Conservation (phyloP, 2,888 invertebrate genomes). For the Xanthia togata region DNA sequence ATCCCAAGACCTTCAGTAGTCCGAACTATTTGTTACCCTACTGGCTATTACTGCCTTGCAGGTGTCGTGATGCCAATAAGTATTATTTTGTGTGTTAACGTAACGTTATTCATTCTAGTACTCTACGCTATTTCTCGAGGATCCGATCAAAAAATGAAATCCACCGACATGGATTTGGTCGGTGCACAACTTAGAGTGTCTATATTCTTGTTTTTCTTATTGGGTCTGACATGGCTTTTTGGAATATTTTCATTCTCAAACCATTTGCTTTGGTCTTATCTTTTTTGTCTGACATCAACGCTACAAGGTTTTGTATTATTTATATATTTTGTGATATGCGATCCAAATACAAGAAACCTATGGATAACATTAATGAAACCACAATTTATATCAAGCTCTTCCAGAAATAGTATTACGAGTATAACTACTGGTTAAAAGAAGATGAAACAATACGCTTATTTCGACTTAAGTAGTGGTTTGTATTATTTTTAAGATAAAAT, state of each 20-base stretch:
- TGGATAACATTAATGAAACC: slow-evolving; percentile 87
- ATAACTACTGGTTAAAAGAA: slow-evolving; percentile 68
- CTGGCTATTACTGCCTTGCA: slow-evolving; percentile 85
- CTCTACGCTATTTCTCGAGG: slow-evolving; percentile 88
- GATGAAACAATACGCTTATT: slow-evolving; percentile 33
- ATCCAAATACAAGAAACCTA: slow-evolving; percentile 88
- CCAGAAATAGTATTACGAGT: slow-evolving; percentile 82
- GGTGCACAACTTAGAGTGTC: slow-evolving; percentile 90
- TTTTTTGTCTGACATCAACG: slow-evolving; percentile 92
- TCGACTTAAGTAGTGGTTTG: background rate
- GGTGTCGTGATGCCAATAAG: slow-evolving; percentile 89
- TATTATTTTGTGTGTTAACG: slow-evolving; percentile 88
- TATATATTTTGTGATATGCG: slow-evolving; percentile 91
- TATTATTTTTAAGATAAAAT: background rate
- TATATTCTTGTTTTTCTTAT: slow-evolving; percentile 90
- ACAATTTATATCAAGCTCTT: slow-evolving; percentile 74
- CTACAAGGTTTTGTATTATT: slow-evolving; percentile 92
- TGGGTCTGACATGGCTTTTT: slow-evolving; percentile 92
- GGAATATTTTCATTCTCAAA: slow-evolving; percentile 89
- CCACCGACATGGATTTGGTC: slow-evolving; percentile 81
- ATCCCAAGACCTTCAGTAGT: slow-evolving; percentile 74
- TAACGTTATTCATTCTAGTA: slow-evolving; percentile 89
- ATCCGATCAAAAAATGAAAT: slow-evolving; percentile 87
- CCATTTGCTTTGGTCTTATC: slow-evolving; percentile 90
- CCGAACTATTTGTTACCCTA: slow-evolving; percentile 89